Percentiles rank a stretch among this genome's conserved stretches.
These are phyloP conservation scores for Morinoia aosen DNA, from an alignment of 2,888 invertebrate species.

Conservation along the genomic window DNA sequence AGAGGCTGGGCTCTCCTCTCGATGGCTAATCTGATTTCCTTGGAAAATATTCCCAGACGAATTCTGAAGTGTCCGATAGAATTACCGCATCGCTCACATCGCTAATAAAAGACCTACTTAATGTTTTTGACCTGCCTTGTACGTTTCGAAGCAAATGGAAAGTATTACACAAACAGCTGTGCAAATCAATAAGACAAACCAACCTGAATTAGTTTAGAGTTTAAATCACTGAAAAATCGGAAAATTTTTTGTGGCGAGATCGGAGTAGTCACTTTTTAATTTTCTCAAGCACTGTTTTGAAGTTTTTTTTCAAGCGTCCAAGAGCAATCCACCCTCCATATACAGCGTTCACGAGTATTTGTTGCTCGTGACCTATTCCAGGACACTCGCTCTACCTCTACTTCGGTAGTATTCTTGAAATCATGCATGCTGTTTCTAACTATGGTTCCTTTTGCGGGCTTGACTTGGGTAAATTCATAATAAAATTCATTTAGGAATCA, in stretches of 20 bases:
- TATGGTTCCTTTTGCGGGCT: neutral
- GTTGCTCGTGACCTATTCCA: neutral
- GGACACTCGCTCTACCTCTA: no score
- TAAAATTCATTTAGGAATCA: neutral
- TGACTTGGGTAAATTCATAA: neutral
- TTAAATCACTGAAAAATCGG: neutral
- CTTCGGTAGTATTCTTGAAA: neutral
- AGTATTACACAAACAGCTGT: neutral
- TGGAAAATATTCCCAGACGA: neutral
- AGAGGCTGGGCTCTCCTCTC: no score
- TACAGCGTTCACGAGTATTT: neutral
- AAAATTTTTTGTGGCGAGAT: neutral
- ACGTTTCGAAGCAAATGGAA: neutral
- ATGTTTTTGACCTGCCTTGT: no score
- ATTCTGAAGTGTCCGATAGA: neutral
- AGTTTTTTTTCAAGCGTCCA: neutral
- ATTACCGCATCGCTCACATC: neutral
- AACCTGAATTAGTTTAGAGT: neutral
- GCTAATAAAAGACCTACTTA: neutral
- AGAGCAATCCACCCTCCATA: neutral
- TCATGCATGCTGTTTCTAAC: neutral
- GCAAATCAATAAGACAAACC: neutral
- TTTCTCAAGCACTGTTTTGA: neutral
- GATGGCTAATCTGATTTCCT: neutral
- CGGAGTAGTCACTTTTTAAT: no score